Evolutionary conservation across 2,113 vertebrate genomes (phyloP), one percentile per base, ranked within the genome.

Genomic region (Xiphorhynchus elegans): DNA sequence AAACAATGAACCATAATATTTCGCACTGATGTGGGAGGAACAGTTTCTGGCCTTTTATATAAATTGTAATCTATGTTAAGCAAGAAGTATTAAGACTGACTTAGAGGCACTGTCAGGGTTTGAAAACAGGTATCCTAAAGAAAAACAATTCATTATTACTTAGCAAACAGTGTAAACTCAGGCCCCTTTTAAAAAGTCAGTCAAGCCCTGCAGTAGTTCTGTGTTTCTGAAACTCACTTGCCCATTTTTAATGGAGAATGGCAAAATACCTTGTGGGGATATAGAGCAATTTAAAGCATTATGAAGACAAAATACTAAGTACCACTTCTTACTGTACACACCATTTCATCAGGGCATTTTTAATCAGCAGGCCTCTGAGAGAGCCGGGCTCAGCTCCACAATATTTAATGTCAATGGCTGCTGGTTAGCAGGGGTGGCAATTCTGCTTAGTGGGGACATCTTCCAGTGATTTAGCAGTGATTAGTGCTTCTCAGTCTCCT

Each of bases 401-500:
- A 94, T 96, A 96, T 96, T 95, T 96, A 96, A 94, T 75, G 90
- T 78, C 88, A 86, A 92, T 93, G 90, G 88, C 83, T 88, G 83
- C 90, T 92, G 92, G 92, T 96, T 97, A 96, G 95, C 95, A 96
- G 92, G 96, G 93, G 92, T 95, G 92, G 93, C 92, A 94, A 90
- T 97, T 96, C 79, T 95, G 95, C 95, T 97, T 95, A 84, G 88
- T 93, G 93, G 95, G 90, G 95, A 97, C 93, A 96, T 90, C 95
- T 96, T 93, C 78, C 83, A 73, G 72, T 94, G 95, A 97, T 96
- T 97, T 96, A 95, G 94, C 91, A 95, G 93, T 96, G 95, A 97
- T 97, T 95, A 95, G 92, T 96, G 87, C 19, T 91, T 63, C 93
- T 95, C 86, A 80, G 87, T 26, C 93, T 96, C 95, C 93, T 80